A percentile compares a stretch with the other conserved stretches of the same genome.
These are phyloP conservation scores for Ceyx margarethae DNA, from an alignment of 2,113 vertebrate genomes.

Conservation along the genomic window DNA sequence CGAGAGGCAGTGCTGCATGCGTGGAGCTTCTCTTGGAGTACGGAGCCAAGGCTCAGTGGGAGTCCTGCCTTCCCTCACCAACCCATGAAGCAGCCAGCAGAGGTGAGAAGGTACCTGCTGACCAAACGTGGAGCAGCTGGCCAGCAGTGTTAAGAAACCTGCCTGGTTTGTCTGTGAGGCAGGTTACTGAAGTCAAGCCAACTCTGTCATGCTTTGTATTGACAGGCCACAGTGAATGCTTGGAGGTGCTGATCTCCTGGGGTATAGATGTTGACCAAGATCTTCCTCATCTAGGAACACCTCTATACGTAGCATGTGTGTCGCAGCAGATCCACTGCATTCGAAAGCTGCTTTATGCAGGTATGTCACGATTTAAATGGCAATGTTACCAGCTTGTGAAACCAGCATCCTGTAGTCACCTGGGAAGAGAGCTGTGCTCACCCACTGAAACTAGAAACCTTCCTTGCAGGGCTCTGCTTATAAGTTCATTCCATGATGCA, in stretches of 20 bases:
- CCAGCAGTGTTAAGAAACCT: neutral
- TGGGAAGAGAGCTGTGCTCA: neutral
- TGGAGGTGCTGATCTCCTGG: conserved; percentile 89
- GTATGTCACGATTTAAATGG: conserved; percentile 64
- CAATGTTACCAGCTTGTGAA: neutral
- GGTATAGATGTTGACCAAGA: conserved; percentile 92
- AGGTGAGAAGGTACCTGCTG: conserved; percentile 71
- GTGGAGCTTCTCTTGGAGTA: conserved; percentile 88
- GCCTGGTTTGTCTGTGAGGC: neutral
- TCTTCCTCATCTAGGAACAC: conserved; percentile 90
- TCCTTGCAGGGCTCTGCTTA: neutral
- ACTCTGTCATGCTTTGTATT: neutral
- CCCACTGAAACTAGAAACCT: neutral
- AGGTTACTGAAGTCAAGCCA: neutral
- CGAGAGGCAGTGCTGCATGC: conserved; percentile 85
- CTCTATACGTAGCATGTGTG: conserved; percentile 88
- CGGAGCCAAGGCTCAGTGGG: conserved; percentile 86
- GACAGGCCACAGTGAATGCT: conserved; percentile 89
- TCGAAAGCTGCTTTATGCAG: conserved; percentile 89
- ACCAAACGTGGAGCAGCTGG: neutral
- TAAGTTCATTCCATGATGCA: neutral
- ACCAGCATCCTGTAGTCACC: neutral
- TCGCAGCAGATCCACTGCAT: conserved; percentile 88
- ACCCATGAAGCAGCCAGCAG: conserved; percentile 89
- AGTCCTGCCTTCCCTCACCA: conserved; percentile 85